A percentile compares a stretch with the other conserved stretches of the same genome.
Conservation (phyloP, 2,113 vertebrate species). For the Cynopterus brachyotis region DNA sequence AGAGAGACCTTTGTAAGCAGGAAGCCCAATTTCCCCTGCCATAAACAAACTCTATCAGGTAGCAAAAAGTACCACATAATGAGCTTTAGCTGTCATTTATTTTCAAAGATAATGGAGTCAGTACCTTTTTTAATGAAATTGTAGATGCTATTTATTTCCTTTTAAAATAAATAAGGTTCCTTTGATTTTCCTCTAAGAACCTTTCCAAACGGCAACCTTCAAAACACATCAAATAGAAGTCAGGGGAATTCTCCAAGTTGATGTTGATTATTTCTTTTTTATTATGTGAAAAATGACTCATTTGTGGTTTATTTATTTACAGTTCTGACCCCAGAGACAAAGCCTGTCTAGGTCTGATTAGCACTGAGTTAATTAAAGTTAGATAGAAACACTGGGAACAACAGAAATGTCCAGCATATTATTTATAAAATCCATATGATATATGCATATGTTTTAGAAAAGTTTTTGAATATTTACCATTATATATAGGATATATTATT, state of each 20-base stretch:
- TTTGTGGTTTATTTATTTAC: background rate
- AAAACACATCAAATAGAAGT: slow-evolving; percentile 30
- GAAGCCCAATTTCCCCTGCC: background rate
- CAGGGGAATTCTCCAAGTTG: background rate
- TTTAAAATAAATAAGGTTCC: slow-evolving; percentile 9
- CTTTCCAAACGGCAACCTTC: background rate
- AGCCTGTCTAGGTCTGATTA: background rate
- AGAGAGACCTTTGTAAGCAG: background rate
- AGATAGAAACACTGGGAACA: background rate
- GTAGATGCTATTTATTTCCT: slow-evolving; percentile 40
- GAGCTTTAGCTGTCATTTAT: slow-evolving; percentile 18
- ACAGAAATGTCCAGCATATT: background rate
- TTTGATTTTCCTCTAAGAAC: slow-evolving; percentile 47
- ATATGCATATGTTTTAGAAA: background rate
- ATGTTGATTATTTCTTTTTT: background rate
- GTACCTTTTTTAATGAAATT: background rate
- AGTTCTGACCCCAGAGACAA: background rate
- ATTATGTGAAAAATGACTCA: background rate
- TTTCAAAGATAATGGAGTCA: background rate
- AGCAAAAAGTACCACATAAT: background rate
- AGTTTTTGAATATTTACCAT: background rate
- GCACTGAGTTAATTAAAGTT: background rate
- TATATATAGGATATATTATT: background rate
- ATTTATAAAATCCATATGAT: background rate
- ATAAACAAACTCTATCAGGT: background rate